Percentiles rank a stretch among this genome's conserved stretches.
Evolutionary conservation across 2,888 invertebrate genomes (phyloP).

Genomic region (Noctua comes): DNA sequence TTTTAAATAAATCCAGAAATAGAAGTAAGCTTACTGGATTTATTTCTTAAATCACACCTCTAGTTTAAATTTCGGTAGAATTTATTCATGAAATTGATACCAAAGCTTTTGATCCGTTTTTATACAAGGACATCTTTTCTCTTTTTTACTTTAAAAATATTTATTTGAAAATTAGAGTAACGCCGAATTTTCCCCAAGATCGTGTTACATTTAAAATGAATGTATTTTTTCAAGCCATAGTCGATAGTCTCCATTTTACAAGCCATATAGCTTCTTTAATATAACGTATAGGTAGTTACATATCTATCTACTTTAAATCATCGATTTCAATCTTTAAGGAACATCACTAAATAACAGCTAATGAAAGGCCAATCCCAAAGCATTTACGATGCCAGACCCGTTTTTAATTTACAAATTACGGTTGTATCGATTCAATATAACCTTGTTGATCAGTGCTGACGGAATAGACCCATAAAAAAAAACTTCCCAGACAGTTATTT

Average conservation of each 20-base stretch:
- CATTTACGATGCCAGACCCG: slow-evolving; percentile 73
- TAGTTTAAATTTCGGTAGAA: slow-evolving; percentile 45
- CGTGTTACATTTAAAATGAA: slow-evolving; percentile 21
- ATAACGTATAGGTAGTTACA: neutral
- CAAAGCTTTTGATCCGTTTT: slow-evolving; percentile 57
- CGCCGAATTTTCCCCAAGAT: neutral
- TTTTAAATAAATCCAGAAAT: slow-evolving; percentile 48
- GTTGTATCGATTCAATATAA: slow-evolving; percentile 77
- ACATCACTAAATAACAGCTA: slow-evolving; percentile 77
- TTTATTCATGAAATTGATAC: slow-evolving; percentile 61
- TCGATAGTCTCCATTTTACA: neutral
- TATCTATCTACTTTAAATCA: slow-evolving; percentile 48
- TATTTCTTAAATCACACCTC: slow-evolving; percentile 48
- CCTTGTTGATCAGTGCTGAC: slow-evolving; percentile 75
- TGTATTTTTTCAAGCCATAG: neutral
- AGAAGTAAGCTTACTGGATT: slow-evolving; percentile 52
- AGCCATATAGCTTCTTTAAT: neutral
- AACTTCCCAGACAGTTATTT: slow-evolving; percentile 80
- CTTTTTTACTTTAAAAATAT: slow-evolving; percentile 37
- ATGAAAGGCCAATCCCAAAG: slow-evolving; percentile 84
- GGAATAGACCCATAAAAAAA: slow-evolving; percentile 76
- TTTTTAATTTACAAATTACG: slow-evolving; percentile 85
- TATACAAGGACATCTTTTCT: slow-evolving; percentile 37
- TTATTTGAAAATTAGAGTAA: slow-evolving; percentile 30
- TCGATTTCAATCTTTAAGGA: slow-evolving; percentile 43